phyloP scores from a whole-genome alignment of 2,888 invertebrate genomes.

The Elegia similella region DNA sequence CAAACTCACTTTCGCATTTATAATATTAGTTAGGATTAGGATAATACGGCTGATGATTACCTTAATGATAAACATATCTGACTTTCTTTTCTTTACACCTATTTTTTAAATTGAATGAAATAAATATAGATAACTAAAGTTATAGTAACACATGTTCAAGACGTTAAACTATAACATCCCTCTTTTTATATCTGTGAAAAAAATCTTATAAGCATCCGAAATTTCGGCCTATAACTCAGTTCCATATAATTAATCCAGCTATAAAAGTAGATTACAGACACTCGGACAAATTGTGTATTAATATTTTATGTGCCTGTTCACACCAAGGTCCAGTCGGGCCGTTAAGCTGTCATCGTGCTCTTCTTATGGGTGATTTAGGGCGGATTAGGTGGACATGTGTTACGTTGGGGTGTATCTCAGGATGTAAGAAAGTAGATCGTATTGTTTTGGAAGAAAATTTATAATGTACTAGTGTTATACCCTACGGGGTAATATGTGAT shows the following conservation, averaged over 20 bases:
- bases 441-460: too few species aligned
- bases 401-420: not conserved
- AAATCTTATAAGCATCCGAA: slow-evolving; percentile 3
- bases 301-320: slow-evolving; percentile 75
- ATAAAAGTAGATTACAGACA: slow-evolving; percentile 77
- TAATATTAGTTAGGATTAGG: too few species aligned
- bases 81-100: too few species aligned
- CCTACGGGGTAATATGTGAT: too few species aligned
- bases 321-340: slow-evolving; percentile 49
- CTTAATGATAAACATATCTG: too few species aligned
- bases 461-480: too few species aligned
- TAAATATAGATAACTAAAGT: too few species aligned
- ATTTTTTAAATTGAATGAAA: too few species aligned
- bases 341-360: slow-evolving; percentile 76
- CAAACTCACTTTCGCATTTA: too few species aligned
- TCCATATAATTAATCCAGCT: slow-evolving; percentile 65
- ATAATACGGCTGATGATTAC: too few species aligned
- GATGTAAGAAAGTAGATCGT: not conserved
- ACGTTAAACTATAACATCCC: too few species aligned
- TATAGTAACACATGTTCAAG: too few species aligned
- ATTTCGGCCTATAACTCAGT: slow-evolving; percentile 25
- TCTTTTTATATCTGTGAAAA: not conserved
- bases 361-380: slow-evolving; percentile 74
- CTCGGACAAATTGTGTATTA: slow-evolving; percentile 81
- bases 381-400: slow-evolving; percentile 54